These are phyloP conservation scores for Montipora foliosa DNA, from an alignment of 64 coral and sea anemone genomes.

Conservation along the genomic window DNA sequence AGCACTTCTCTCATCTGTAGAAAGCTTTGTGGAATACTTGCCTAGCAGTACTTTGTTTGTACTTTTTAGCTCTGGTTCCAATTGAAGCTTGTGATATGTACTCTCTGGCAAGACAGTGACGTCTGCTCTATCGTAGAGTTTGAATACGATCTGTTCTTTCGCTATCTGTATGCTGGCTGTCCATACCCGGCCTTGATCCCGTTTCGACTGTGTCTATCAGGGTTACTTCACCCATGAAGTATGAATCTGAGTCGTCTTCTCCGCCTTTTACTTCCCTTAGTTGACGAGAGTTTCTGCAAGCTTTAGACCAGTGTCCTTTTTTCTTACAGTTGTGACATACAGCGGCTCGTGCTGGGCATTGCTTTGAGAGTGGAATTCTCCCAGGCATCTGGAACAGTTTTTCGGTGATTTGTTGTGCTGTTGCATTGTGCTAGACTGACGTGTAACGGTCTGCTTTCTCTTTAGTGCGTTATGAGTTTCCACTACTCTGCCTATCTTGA, in stretches of 20 bases:
- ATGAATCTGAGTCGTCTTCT: neutral
- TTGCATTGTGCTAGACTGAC: neutral
- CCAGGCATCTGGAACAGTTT: neutral
- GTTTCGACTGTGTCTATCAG: neutral
- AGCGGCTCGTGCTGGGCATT: neutral
- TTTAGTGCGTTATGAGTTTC: neutral
- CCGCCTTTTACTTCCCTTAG: neutral
- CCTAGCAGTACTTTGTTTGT: constrained; percentile 6
- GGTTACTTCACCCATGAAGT: neutral
- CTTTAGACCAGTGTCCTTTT: neutral
- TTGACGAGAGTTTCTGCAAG: too few relatives aligned
- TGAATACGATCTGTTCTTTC: neutral
- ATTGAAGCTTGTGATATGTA: too few relatives aligned
- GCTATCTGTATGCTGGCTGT: neutral
- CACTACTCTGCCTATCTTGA: neutral
- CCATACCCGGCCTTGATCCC: neutral
- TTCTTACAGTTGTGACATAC: neutral
- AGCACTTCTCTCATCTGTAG: neutral
- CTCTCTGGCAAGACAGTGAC: too few relatives aligned
- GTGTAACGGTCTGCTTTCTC: neutral
- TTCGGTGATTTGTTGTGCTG: too few relatives aligned
- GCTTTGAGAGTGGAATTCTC: neutral
- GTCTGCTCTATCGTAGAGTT: neutral
- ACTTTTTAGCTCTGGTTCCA: neutral
- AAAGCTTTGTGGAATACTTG: neutral